Percentiles rank a stretch among this genome's conserved stretches.
These are phyloP conservation scores for Myotis pilosus DNA, from an alignment of 2,797 vertebrate species.

Conservation along the genomic window DNA sequence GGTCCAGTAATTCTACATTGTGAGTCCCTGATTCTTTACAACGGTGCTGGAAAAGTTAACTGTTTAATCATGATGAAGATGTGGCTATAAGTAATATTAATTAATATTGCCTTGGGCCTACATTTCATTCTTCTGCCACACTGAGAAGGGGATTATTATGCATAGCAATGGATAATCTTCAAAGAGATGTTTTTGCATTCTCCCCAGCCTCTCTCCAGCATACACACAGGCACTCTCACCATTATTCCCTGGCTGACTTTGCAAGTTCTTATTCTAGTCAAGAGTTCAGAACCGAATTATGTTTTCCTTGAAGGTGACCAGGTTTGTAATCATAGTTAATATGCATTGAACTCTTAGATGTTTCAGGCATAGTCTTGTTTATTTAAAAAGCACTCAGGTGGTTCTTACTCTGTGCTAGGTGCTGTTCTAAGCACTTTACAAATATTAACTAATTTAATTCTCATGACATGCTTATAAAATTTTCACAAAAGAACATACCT, in stretches of 20 bases:
- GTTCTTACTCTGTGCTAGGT: not conserved
- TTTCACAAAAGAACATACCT: not conserved
- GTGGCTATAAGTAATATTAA: slow-evolving; percentile 43
- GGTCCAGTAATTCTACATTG: not conserved
- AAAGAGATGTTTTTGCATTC: slow-evolving; percentile 1
- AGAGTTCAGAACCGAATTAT: not conserved
- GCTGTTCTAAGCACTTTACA: not conserved
- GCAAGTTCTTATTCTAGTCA: not conserved
- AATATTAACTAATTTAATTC: not conserved
- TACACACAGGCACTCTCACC: not conserved
- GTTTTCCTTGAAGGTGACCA: not conserved
- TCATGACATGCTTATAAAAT: not conserved
- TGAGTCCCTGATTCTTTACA: not conserved
- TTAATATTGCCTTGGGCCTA: slow-evolving; percentile 57
- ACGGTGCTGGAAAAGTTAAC: slow-evolving; percentile 43
- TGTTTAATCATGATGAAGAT: slow-evolving; percentile 26
- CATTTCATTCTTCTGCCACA: slow-evolving; percentile 14
- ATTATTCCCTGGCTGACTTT: not conserved
- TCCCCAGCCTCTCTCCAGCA: not conserved
- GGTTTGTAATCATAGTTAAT: not conserved
- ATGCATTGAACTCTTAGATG: not conserved
- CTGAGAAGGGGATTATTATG: not conserved
- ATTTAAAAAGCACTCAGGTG: not conserved
- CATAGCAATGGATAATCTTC: not conserved
- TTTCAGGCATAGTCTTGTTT: not conserved